A percentile compares a stretch with the other conserved stretches of the same genome.
Evolutionary conservation across 2,797 vertebrate species (phyloP).

Genomic region (Nannoperca obscura): DNA sequence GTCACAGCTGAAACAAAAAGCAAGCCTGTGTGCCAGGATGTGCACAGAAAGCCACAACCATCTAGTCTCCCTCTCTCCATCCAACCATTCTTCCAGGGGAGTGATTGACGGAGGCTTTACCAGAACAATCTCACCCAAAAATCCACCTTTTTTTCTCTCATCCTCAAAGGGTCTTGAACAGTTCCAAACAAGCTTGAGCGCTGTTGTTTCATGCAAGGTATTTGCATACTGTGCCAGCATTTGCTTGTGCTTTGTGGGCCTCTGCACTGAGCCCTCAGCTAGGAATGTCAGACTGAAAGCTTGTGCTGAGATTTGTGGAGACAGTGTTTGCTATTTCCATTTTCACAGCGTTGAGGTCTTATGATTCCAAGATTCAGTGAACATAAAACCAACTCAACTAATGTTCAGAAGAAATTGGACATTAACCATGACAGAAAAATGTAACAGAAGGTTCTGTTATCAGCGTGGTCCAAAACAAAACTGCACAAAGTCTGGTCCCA

Average conservation of each 20-base stretch:
- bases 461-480: constrained; percentile 65
- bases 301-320: constrained; percentile 57
- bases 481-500: constrained; percentile 55
- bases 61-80: constrained; percentile 33
- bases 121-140: constrained; percentile 62
- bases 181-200: constrained; percentile 68
- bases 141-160: constrained; percentile 61
- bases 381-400: constrained; percentile 50
- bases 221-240: constrained; percentile 68
- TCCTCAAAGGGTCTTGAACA: constrained; percentile 62
- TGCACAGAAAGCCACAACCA: constrained; percentile 52
- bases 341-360: constrained; percentile 29
- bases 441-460: constrained; percentile 61
- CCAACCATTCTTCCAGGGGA: constrained; percentile 59
- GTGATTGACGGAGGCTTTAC: constrained; percentile 74
- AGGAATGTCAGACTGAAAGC: constrained; percentile 65
- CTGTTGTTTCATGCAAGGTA: constrained; percentile 48
- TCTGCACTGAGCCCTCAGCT: constrained; percentile 58
- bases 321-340: constrained; percentile 44
- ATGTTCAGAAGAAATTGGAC: constrained; percentile 51
- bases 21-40: constrained; percentile 50
- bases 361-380: constrained; percentile 49
- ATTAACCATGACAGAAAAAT: constrained; percentile 46
- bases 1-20: constrained; percentile 59
- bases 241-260: constrained; percentile 50